Evolutionary conservation across 2,888 invertebrate genomes (phyloP).

Genomic region (Ethmia dodecea): DNA sequence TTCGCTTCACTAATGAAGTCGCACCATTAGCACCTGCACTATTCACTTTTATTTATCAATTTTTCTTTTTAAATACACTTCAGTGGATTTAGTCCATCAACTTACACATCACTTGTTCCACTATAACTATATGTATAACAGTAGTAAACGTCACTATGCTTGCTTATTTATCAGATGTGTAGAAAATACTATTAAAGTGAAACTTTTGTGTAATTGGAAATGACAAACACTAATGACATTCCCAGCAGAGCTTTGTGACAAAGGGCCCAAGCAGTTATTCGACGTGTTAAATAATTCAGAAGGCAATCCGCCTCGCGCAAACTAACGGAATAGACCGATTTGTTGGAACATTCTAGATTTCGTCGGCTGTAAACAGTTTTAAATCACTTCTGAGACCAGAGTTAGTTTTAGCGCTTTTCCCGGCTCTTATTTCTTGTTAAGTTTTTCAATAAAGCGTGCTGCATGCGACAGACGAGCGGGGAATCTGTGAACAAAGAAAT

Average conservation of each 20-base stretch:
- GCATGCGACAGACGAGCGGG: conserved; percentile 41
- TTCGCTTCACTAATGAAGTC: too few species aligned
- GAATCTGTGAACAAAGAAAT: conserved; percentile 69
- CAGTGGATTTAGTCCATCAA: too few species aligned
- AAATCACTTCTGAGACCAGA: conserved; percentile 16
- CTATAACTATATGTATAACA: too few species aligned
- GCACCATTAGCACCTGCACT: too few species aligned
- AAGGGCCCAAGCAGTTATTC: conserved; percentile 21
- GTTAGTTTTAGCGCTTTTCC: conserved; percentile 22
- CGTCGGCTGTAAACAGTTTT: conserved; percentile 15
- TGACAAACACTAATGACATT: conserved; percentile 4
- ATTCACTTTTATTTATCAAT: too few species aligned
- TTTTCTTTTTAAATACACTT: too few species aligned
- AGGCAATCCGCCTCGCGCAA: conserved; percentile 18
- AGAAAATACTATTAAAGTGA: conserved; percentile 23
- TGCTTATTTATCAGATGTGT: conserved; percentile 20
- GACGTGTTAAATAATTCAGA: conserved; percentile 31
- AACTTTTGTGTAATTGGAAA: conserved; percentile 18
- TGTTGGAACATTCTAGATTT: conserved; percentile 18
- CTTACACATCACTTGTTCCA: too few species aligned
- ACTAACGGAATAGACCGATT: neutral
- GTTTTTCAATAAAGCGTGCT: conserved; percentile 31
- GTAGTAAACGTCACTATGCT: too few species aligned
- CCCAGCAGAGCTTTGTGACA: conserved; percentile 18
- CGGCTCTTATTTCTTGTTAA: conserved; percentile 33